A percentile compares a stretch with the other conserved stretches of the same genome.
Evolutionary conservation across 2,888 invertebrate genomes (phyloP).

Genomic region (Penaeus monodon): DNA sequence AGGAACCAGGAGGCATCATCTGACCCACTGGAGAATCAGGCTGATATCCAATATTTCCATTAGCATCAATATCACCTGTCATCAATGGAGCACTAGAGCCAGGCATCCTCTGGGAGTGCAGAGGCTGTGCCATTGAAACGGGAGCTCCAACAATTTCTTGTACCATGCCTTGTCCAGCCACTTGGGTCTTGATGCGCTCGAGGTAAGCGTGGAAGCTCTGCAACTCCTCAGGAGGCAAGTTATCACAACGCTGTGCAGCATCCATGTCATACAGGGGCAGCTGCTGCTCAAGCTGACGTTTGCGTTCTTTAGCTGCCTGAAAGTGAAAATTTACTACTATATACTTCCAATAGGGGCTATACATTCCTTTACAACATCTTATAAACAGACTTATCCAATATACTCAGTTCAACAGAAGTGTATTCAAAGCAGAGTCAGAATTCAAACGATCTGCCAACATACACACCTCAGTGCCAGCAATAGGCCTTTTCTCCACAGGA

Average conservation of each 20-base stretch:
- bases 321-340: not conserved
- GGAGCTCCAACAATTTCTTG: constrained; percentile 39
- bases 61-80: not conserved
- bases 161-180: constrained; percentile 63
- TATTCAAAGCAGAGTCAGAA: not conserved
- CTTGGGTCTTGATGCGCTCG: constrained; percentile 54
- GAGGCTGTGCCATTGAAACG: constrained; percentile 30
- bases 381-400: too few species aligned
- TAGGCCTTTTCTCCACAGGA: constrained; percentile 60
- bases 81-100: not conserved
- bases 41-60: constrained; percentile 3
- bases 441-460: not conserved
- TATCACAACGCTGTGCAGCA: constrained; percentile 54
- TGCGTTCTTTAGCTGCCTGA: constrained; percentile 64
- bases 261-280: constrained; percentile 64
- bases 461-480: constrained; percentile 62
- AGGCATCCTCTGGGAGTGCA: not conserved
- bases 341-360: not conserved
- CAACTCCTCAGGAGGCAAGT: constrained; percentile 59
- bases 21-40: constrained; percentile 1
- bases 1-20: not conserved
- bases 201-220: constrained; percentile 58
- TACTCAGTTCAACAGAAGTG: too few species aligned
- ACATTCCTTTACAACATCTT: too few species aligned
- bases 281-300: constrained; percentile 58